Evolutionary conservation across 1,140 invertebrate species (phyloP), one percentile per base, ranked within the genome.

Genomic region (Whitmania pigra): DNA sequence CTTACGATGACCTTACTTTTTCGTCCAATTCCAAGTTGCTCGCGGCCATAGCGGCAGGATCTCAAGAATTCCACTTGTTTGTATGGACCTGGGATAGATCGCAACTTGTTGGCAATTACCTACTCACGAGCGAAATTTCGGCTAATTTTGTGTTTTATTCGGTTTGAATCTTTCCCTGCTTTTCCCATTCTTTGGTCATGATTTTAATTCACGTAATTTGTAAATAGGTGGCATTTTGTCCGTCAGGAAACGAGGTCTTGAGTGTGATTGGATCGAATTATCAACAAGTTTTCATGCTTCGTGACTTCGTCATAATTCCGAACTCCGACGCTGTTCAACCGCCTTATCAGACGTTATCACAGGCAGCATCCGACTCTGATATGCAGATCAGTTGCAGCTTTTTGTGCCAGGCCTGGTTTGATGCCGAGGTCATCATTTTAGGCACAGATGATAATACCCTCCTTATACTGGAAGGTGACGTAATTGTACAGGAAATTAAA

Each of bases 11-110:
- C 72, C 78, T 92, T 0, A 85, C 86, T 20, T 93, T 93, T 77
- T 89, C 89, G 6, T 87, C 84, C 71, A 90, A 93, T 77, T 88
- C 86, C 20, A 89, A 89, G 79, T 88, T 88, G 77, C 79, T 94
- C 17, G 87, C 89, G 27, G 88, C 88, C 0, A 86, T 92, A 40
- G 88, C 88, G 0, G 89, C 88, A 17, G 87, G 88, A 74, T 88
- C 89, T 0, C 90, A 92, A 77, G 88, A 85, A 87, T 85, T 31
- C 84, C 92, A 63, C 57, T 25, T 63, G 22, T 63, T 63, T 20
- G 29, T 63, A 31, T 63, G 57, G 57, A 22, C 29, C 20, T 63
- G 57, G 57, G 57, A 63, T 15, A 63, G 57, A 31, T 22, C 57
- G 22, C 57, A 63, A 22, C 57, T 63, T 31, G 22, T 63, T 31